A percentile compares a stretch with the other conserved stretches of the same genome.
Evolutionary conservation across 2,797 vertebrate genomes (phyloP).

Genomic region (Phoebastria nigripes): DNA sequence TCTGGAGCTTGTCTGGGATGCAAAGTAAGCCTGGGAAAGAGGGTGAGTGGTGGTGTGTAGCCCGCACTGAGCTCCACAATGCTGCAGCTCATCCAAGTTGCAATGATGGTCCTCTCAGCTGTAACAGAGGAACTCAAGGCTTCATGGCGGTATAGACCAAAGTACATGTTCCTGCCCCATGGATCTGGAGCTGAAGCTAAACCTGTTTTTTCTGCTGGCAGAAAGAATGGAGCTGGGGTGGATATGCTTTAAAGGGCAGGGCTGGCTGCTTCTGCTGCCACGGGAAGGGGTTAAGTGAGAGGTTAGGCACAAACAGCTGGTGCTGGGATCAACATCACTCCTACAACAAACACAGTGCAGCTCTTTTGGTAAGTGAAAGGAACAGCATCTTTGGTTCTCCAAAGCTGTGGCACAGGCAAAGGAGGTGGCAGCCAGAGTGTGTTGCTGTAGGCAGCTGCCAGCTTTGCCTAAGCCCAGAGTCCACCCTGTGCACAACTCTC

Average conservation of each 20-base stretch:
- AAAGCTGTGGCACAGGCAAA: neutral
- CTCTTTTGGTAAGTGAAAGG: neutral
- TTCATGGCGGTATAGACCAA: fast-evolving
- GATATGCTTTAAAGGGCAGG: neutral
- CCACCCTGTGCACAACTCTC: neutral
- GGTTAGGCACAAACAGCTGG: neutral
- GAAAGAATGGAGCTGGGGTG: neutral
- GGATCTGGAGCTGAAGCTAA: neutral
- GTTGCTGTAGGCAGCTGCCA: neutral
- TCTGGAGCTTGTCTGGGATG: neutral
- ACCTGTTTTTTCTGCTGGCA: neutral
- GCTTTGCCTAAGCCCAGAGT: neutral
- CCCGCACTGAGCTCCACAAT: neutral
- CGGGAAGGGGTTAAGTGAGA: neutral
- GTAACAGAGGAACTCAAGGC: neutral
- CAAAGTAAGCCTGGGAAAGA: neutral
- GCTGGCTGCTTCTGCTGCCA: neutral
- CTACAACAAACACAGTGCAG: neutral
- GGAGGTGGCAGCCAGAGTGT: neutral
- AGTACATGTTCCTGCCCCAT: neutral
- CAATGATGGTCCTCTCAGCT: neutral
- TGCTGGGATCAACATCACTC: neutral
- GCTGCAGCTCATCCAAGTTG: neutral
- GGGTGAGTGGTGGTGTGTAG: neutral
- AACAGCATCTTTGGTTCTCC: neutral